These are phyloP conservation scores for Netelia melanura DNA, from an alignment of 2,888 invertebrate genomes.

Conservation along the genomic window DNA sequence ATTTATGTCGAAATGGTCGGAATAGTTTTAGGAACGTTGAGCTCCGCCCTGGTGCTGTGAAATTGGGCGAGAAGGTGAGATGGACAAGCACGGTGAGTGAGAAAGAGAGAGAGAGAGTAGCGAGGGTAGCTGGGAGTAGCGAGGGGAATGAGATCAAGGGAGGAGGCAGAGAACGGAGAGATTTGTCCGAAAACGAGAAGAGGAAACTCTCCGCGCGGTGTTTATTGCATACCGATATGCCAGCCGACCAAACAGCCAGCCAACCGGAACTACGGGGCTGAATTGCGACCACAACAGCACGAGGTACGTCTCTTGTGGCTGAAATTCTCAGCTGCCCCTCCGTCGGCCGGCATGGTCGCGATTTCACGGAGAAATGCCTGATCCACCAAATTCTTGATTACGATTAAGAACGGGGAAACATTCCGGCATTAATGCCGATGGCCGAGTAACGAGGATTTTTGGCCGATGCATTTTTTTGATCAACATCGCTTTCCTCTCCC, in stretches of 20 bases:
- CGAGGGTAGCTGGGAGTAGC: not conserved
- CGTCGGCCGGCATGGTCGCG: not conserved
- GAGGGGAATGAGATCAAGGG: not conserved
- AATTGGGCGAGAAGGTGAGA: conserved; percentile 13
- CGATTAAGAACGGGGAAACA: conserved; percentile 4
- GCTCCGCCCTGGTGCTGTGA: conserved; percentile 1
- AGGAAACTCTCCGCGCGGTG: conserved; percentile 51
- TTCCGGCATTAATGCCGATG: conserved; percentile 20
- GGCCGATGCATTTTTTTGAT: not conserved
- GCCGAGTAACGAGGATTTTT: conserved; percentile 5
- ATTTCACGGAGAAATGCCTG: not conserved
- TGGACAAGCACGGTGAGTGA: not conserved
- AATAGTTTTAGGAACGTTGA: conserved; percentile 65
- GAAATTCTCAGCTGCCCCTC: conserved; percentile 25
- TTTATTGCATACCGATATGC: conserved; percentile 74
- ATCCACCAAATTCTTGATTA: conserved; percentile 24
- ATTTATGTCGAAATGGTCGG: conserved; percentile 71
- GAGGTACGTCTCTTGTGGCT: conserved; percentile 14
- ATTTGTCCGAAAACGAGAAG: conserved; percentile 1
- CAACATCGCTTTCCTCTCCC: not conserved
- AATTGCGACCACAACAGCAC: conserved; percentile 37
- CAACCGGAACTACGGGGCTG: conserved; percentile 29
- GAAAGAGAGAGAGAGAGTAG: conserved; percentile 20
- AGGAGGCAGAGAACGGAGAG: conserved; percentile 17
- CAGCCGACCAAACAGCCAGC: conserved; percentile 61